Evolutionary conservation across 2,888 invertebrate genomes (phyloP).

Genomic region (Coleophora deauratella): DNA sequence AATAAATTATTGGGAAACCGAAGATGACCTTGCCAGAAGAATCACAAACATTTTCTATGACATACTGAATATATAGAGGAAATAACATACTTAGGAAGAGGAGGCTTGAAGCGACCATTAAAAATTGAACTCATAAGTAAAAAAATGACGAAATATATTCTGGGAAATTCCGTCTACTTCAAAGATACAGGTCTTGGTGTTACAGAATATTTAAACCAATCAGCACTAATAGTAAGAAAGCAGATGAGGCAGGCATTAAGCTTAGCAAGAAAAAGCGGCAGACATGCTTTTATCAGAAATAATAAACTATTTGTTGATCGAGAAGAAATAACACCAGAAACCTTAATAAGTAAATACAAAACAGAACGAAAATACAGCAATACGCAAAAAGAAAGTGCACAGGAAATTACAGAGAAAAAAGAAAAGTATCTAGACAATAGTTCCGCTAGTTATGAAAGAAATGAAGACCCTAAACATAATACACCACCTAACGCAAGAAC

Average conservation of each 20-base stretch:
- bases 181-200: neutral
- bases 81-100: slow-evolving; percentile 5
- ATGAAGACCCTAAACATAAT: too few relatives aligned
- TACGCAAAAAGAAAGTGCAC: too few relatives aligned
- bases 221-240: neutral
- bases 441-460: too few relatives aligned
- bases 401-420: too few relatives aligned
- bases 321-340: too few relatives aligned
- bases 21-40: slow-evolving; percentile 1
- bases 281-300: too few relatives aligned
- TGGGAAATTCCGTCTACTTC: slow-evolving; percentile 1
- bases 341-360: too few relatives aligned
- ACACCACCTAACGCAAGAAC: too few relatives aligned
- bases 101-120: slow-evolving; percentile 4
- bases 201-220: slow-evolving; percentile 2
- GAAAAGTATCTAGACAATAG: too few relatives aligned
- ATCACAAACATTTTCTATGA: slow-evolving; percentile 2
- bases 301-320: too few relatives aligned
- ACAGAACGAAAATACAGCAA: too few relatives aligned
- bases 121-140: slow-evolving; percentile 8
- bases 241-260: neutral
- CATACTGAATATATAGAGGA: slow-evolving; percentile 5
- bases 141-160: slow-evolving; percentile 6
- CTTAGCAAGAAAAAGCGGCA: too few relatives aligned
- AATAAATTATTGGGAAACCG: slow-evolving; percentile 2